Percentiles rank a stretch among this genome's conserved stretches.
Evolutionary conservation across 1,140 invertebrate species (phyloP).

Genomic region (Lethocerus indicus): DNA sequence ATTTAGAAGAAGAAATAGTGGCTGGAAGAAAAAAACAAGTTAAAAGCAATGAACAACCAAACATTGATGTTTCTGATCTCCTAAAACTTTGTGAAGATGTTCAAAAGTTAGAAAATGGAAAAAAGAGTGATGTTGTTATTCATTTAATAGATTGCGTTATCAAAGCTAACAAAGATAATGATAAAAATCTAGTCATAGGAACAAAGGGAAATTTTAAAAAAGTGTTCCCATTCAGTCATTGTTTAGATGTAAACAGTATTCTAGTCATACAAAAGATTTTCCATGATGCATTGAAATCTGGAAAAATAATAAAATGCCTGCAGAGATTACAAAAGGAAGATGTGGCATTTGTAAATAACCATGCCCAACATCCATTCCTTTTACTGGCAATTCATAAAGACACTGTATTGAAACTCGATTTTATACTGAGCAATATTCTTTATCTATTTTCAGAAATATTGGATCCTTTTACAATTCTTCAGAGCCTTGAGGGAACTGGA

Average conservation of each 20-base stretch:
- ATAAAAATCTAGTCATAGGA: background rate
- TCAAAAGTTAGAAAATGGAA: conserved; percentile 4
- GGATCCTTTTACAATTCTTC: conserved; percentile 14
- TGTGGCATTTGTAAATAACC: background rate
- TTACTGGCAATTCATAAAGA: conserved; percentile 13
- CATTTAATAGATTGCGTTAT: conserved; percentile 8
- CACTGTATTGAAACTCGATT: conserved; percentile 17
- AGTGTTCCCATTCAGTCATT: conserved; percentile 14
- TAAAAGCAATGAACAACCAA: too few relatives aligned
- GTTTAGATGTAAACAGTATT: conserved; percentile 7
- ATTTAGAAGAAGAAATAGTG: too few relatives aligned
- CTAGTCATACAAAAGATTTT: conserved; percentile 14
- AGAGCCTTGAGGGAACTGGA: conserved; percentile 13
- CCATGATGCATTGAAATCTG: conserved; percentile 14
- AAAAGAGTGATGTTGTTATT: background rate
- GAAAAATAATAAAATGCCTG: conserved; percentile 14
- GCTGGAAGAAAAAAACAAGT: too few relatives aligned
- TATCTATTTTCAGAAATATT: conserved; percentile 18
- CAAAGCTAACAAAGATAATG: background rate
- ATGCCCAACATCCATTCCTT: conserved; percentile 15
- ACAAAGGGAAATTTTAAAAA: background rate
- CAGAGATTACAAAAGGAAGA: conserved; percentile 6
- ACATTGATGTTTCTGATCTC: conserved; percentile 9
- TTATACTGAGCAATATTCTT: conserved; percentile 16
- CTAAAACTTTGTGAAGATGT: conserved; percentile 12